Conservation (phyloP, 1,140 invertebrate genomes). For the Cecropterus lyciades region DNA sequence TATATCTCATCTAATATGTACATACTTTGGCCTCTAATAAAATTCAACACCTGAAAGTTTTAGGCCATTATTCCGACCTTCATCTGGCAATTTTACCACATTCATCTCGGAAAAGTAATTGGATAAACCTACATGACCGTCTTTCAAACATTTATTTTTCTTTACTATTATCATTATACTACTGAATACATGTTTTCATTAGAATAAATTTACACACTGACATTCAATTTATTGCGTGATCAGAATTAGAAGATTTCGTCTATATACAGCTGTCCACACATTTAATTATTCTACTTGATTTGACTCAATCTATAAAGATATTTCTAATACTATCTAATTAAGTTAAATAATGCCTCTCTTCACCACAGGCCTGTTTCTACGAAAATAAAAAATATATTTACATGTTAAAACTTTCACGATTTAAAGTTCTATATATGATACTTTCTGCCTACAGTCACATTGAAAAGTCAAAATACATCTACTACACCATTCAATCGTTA, state of each 20-base stretch:
- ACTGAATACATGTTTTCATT: constrained; percentile 20
- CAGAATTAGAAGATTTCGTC: constrained; percentile 2
- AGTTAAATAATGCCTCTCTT: constrained; percentile 22
- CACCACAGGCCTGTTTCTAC: constrained; percentile 16
- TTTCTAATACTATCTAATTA: neutral
- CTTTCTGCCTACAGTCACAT: constrained; percentile 17
- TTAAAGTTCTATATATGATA: constrained; percentile 11
- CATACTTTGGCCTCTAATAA: constrained; percentile 41
- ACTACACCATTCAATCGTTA: constrained; percentile 29
- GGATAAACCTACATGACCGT: constrained; percentile 6
- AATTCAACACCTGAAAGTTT: constrained; percentile 36
- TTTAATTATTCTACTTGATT: constrained; percentile 12
- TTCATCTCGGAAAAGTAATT: constrained; percentile 6
- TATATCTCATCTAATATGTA: constrained; percentile 39
- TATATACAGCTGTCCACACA: constrained; percentile 36
- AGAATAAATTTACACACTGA: constrained; percentile 10
- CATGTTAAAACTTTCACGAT: constrained; percentile 17
- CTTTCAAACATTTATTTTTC: constrained; percentile 24
- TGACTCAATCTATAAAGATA: constrained; percentile 14
- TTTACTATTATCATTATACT: constrained; percentile 24
- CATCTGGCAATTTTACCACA: constrained; percentile 8
- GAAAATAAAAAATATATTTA: constrained; percentile 30
- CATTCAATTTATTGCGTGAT: constrained; percentile 20
- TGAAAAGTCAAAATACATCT: constrained; percentile 32
- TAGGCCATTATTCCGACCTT: constrained; percentile 36